These are phyloP conservation scores for Capitulum mitella DNA, from an alignment of 2,888 invertebrate species.

Conservation along the genomic window DNA sequence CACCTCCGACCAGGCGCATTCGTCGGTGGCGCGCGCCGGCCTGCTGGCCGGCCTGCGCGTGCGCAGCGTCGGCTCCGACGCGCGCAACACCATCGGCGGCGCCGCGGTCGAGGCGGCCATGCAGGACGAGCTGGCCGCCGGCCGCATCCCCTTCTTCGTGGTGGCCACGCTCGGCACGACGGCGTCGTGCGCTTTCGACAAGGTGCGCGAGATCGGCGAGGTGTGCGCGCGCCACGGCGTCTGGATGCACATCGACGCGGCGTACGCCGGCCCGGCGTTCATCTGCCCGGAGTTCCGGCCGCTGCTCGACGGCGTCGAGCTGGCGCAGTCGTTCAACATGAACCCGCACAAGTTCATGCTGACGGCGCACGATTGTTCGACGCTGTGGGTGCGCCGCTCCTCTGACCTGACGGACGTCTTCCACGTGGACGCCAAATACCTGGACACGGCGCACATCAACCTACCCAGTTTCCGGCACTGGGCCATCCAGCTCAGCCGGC, in stretches of 20 bases:
- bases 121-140: slow-evolving; percentile 87
- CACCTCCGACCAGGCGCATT: slow-evolving; percentile 78
- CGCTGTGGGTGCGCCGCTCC: slow-evolving; percentile 68
- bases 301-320: slow-evolving; percentile 60
- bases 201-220: slow-evolving; percentile 79
- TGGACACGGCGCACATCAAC: slow-evolving; percentile 44
- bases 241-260: slow-evolving; percentile 95
- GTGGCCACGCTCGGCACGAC: slow-evolving; percentile 95
- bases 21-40: slow-evolving; percentile 80
- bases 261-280: slow-evolving; percentile 89
- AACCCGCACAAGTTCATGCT: slow-evolving; percentile 95
- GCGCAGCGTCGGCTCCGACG: slow-evolving; percentile 60
- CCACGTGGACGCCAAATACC: slow-evolving; percentile 81
- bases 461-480: slow-evolving; percentile 60
- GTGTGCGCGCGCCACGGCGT: slow-evolving; percentile 67
- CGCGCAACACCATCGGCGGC: not conserved
- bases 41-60: slow-evolving; percentile 69
- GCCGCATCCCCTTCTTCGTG: slow-evolving; percentile 93
- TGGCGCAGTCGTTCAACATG: slow-evolving; percentile 80
- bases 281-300: slow-evolving; percentile 83
- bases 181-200: slow-evolving; percentile 93
- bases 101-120: slow-evolving; percentile 55
- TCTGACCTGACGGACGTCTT: slow-evolving; percentile 72
- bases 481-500: slow-evolving; percentile 90
- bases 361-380: slow-evolving; percentile 89